Conservation (phyloP, 2,888 invertebrate genomes). For the Orthosia gracilis region DNA sequence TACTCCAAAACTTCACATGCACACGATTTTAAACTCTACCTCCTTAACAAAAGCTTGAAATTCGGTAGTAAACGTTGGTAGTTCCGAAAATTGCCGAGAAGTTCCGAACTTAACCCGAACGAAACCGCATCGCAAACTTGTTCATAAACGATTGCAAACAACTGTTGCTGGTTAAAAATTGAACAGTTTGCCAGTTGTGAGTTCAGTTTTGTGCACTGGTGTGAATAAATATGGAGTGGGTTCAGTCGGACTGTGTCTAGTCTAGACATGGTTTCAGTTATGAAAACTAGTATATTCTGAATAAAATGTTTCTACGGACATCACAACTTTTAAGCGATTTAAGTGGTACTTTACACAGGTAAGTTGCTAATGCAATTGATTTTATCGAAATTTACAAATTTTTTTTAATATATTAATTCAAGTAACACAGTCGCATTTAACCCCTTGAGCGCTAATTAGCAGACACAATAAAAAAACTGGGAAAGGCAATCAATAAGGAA, state of each 20-base stretch:
- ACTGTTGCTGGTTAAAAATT: constrained; percentile 70
- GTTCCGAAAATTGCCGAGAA: constrained; percentile 38
- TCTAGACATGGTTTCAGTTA: constrained; percentile 22
- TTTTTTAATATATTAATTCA: no score
- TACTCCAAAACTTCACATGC: background rate
- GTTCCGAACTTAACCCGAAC: constrained; percentile 39
- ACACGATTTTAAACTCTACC: constrained; percentile 44
- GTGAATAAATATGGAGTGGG: constrained; percentile 23
- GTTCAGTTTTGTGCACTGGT: constrained; percentile 37
- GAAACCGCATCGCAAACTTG: constrained; percentile 66
- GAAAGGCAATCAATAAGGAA: no score
- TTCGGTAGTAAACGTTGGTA: background rate
- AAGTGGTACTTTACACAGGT: background rate
- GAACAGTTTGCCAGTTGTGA: constrained; percentile 44
- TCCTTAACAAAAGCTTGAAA: background rate
- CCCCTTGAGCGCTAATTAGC: no score
- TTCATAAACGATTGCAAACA: constrained; percentile 63
- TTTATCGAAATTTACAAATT: background rate
- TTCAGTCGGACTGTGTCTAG: background rate
- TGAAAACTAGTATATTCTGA: background rate
- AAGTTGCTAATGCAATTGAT: background rate
- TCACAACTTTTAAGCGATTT: background rate
- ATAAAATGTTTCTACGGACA: background rate
- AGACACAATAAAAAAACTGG: no score
- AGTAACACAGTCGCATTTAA: no score